These are phyloP conservation scores for Lycocerus yunnanus DNA, from an alignment of 2,888 invertebrate genomes.

Conservation along the genomic window DNA sequence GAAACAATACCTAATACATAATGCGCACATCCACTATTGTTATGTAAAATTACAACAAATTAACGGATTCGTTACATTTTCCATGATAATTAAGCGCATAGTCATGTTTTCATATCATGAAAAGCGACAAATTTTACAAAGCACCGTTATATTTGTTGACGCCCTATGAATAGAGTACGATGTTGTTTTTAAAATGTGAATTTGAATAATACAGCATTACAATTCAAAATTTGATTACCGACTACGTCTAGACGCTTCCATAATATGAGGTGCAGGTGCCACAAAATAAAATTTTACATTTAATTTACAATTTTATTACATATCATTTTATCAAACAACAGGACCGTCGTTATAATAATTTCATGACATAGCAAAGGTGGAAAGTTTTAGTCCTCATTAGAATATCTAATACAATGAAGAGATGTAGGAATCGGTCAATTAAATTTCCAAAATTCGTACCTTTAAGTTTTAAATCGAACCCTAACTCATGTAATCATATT, in stretches of 20 bases:
- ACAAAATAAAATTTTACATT: neutral
- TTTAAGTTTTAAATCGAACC: neutral
- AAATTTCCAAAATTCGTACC: neutral
- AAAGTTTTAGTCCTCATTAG: neutral
- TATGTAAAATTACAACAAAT: neutral
- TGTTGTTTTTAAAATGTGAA: neutral
- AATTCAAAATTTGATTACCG: slow-evolving; percentile 1
- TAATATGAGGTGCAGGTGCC: neutral
- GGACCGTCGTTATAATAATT: neutral
- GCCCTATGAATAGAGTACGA: neutral
- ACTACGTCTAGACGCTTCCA: neutral
- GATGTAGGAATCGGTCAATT: neutral
- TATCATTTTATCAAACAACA: neutral
- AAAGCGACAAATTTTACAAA: neutral
- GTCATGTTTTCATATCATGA: neutral
- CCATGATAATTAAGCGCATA: neutral
- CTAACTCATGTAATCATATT: neutral
- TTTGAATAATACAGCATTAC: neutral
- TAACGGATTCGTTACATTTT: neutral
- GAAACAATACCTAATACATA: neutral
- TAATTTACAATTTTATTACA: neutral
- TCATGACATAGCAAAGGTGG: neutral
- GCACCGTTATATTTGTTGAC: neutral
- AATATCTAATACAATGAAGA: neutral
- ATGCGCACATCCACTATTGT: neutral